Percentiles rank a stretch among this genome's conserved stretches.
Evolutionary conservation across 2,888 invertebrate species (phyloP).

Genomic region (Mamestra brassicae): DNA sequence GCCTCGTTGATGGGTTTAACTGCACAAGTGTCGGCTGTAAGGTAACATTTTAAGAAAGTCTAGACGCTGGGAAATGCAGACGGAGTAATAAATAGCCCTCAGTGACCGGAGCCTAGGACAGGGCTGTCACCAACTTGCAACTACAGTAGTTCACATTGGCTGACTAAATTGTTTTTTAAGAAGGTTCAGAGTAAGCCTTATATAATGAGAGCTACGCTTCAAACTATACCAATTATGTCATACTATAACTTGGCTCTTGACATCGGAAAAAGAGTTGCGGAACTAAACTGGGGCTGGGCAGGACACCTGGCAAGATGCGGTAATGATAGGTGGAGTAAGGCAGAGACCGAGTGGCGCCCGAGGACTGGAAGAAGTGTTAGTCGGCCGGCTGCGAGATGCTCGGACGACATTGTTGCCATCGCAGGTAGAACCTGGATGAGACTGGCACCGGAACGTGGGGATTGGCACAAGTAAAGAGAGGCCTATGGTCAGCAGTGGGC

Average conservation of each 20-base stretch:
- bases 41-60: constrained; percentile 64
- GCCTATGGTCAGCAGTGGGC: no score
- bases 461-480: no score
- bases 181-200: background rate
- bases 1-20: constrained; percentile 40
- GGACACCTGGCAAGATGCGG: no score
- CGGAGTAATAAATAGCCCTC: constrained; percentile 57
- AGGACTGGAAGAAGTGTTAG: no score
- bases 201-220: background rate
- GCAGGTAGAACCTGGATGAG: no score
- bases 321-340: no score
- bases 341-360: no score
- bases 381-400: no score
- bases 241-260: background rate
- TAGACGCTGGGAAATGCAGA: constrained; percentile 60
- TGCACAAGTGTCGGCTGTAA: constrained; percentile 47
- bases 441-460: no score
- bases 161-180: background rate
- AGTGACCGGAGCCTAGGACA: constrained; percentile 53
- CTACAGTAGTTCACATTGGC: background rate
- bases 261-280: no score
- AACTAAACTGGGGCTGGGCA: no score
- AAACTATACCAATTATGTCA: background rate
- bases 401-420: no score
- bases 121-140: constrained; percentile 39